Evolutionary conservation across 2,888 invertebrate species (phyloP).

Genomic region (Callosobruchus maculatus): DNA sequence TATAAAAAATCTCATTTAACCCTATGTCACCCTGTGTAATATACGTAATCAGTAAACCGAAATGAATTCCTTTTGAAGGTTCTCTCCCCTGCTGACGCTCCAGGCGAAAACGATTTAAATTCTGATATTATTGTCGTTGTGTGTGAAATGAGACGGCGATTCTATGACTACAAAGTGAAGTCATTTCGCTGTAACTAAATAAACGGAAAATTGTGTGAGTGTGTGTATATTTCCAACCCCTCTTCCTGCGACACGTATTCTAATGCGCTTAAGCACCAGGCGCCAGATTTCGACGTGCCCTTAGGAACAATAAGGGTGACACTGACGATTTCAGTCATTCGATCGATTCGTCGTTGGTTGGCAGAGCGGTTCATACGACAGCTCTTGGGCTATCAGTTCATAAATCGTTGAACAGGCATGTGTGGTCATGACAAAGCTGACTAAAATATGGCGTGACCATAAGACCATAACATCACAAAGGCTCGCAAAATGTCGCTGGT

Average conservation of each 20-base stretch:
- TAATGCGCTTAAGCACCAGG: background rate
- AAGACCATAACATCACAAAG: too few relatives aligned
- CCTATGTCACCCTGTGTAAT: background rate
- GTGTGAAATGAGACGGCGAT: constrained; percentile 35
- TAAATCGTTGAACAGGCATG: too few relatives aligned
- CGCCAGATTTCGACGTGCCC: background rate
- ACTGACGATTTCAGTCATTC: background rate
- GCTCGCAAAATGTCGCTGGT: too few relatives aligned
- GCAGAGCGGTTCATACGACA: too few relatives aligned
- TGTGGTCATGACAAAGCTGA: too few relatives aligned
- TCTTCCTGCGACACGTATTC: background rate
- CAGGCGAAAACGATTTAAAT: constrained; percentile 45
- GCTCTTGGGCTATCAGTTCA: too few relatives aligned
- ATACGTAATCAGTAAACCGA: constrained; percentile 19
- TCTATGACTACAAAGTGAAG: constrained; percentile 43
- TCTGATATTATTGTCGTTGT: constrained; percentile 47
- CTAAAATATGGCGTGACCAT: too few relatives aligned
- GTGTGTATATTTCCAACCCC: background rate
- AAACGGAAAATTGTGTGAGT: constrained; percentile 36
- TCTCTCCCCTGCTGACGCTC: constrained; percentile 21
- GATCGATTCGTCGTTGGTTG: too few relatives aligned
- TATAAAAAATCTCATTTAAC: too few relatives aligned
- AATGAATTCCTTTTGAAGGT: constrained; percentile 17
- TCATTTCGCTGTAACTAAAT: constrained; percentile 42
- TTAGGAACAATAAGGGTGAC: background rate